phyloP scores from a whole-genome alignment of 2,113 vertebrate genomes.

The Sphaerodactylus townsendi region DNA sequence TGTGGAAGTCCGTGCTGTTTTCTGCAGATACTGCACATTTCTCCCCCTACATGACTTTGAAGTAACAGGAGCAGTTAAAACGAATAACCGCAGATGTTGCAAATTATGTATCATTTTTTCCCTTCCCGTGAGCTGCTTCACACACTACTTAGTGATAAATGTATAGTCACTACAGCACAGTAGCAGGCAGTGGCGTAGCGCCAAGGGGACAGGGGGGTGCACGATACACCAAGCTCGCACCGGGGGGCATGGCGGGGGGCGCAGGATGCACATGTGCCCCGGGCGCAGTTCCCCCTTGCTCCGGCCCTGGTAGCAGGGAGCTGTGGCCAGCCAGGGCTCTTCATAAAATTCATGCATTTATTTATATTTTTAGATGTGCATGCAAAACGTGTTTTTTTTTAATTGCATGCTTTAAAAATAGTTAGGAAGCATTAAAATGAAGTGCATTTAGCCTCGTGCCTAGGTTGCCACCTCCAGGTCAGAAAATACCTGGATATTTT shows the following conservation, averaged over 20 bases:
- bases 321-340: not conserved
- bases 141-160: not conserved
- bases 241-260: no score
- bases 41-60: constrained; percentile 34
- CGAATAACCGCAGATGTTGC: not conserved
- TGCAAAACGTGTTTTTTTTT: not conserved
- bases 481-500: no score
- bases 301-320: not conserved
- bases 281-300: no score
- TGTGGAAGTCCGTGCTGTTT: constrained; percentile 47
- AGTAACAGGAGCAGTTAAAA: not conserved
- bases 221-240: no score
- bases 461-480: no score
- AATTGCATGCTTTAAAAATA: not conserved
- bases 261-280: no score
- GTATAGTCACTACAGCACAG: no score
- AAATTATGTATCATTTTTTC: not conserved
- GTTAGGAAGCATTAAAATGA: not conserved
- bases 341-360: not conserved
- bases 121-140: not conserved
- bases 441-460: not conserved
- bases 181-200: no score
- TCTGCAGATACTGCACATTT: constrained; percentile 33
- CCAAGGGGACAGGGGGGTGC: no score
- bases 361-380: not conserved